phyloP scores from a whole-genome alignment of 2,888 invertebrate genomes.

The Leucoptera coffeella region DNA sequence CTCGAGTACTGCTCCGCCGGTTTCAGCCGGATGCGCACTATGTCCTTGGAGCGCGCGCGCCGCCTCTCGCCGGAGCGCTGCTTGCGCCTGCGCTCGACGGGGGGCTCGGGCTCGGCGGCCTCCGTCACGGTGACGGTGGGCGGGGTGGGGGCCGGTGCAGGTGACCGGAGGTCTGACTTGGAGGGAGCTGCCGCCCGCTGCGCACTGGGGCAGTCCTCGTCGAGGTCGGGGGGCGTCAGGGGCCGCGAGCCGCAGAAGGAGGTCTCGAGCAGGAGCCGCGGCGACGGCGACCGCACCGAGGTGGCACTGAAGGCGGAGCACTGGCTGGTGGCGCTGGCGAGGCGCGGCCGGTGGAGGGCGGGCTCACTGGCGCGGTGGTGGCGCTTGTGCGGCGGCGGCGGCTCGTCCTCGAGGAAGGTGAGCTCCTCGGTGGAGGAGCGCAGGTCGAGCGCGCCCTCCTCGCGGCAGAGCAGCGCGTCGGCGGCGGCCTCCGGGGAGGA shows the following conservation, averaged over 20 bases:
- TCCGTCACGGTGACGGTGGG: slow-evolving; percentile 10
- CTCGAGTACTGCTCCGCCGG: slow-evolving; percentile 67
- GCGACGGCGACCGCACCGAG: slow-evolving; percentile 66
- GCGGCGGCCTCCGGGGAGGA: slow-evolving; percentile 82
- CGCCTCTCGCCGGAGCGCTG: slow-evolving; percentile 20
- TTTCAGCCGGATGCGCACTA: slow-evolving; percentile 63
- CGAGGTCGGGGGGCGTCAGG: slow-evolving; percentile 44
- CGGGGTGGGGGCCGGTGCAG: slow-evolving; percentile 1
- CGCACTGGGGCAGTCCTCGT: slow-evolving; percentile 9
- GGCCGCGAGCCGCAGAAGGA: slow-evolving; percentile 86
- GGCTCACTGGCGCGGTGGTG: slow-evolving; percentile 72
- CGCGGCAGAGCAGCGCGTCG: slow-evolving; percentile 62
- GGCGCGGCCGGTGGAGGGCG: slow-evolving; percentile 70
- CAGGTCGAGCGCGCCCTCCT: slow-evolving; percentile 79
- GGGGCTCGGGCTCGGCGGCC: slow-evolving; percentile 8
- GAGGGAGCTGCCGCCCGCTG: background rate
- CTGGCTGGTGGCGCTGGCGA: slow-evolving; percentile 78
- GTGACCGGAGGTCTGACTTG: background rate
- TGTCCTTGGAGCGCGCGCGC: slow-evolving; percentile 23
- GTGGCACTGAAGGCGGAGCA: slow-evolving; percentile 48
- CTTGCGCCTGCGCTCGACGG: slow-evolving; percentile 17
- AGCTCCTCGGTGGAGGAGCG: slow-evolving; percentile 85
- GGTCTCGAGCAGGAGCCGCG: slow-evolving; percentile 85
- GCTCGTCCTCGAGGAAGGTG: slow-evolving; percentile 64
- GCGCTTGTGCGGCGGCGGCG: slow-evolving; percentile 11